A percentile compares a stretch with the other conserved stretches of the same genome.
Evolutionary conservation across 2,797 vertebrate genomes (phyloP).

Genomic region (Megalops cyprinoides): DNA sequence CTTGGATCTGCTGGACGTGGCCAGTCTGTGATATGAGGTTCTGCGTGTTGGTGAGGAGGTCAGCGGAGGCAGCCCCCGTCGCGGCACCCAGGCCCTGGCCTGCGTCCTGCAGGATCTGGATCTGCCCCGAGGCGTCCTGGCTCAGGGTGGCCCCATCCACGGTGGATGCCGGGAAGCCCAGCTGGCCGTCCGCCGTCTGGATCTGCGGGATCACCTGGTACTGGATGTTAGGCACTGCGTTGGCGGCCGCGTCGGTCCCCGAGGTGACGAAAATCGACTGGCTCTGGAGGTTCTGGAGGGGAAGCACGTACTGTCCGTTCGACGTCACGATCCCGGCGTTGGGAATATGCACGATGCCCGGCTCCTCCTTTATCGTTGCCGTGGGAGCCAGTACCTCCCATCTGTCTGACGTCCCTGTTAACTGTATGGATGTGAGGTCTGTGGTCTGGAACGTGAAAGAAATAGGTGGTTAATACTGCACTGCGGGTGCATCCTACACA

Average conservation of each 20-base stretch:
- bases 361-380: constrained; percentile 88
- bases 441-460: constrained; percentile 78
- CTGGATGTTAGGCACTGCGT: constrained; percentile 95
- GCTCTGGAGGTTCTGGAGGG: constrained; percentile 95
- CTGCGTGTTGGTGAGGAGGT: constrained; percentile 84
- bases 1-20: constrained; percentile 92
- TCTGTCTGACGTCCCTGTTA: constrained; percentile 87
- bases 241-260: constrained; percentile 88
- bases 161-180: constrained; percentile 89
- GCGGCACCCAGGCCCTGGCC: constrained; percentile 89
- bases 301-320: constrained; percentile 98
- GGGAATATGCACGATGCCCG: constrained; percentile 94
- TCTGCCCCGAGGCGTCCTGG: constrained; percentile 91
- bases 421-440: constrained; percentile 85
- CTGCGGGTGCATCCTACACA: not conserved
- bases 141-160: constrained; percentile 87
- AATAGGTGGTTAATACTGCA: constrained; percentile 32
- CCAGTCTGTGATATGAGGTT: constrained; percentile 95
- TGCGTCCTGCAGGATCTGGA: constrained; percentile 94
- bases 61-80: constrained; percentile 81
- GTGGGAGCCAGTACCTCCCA: constrained; percentile 92
- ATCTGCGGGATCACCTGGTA: constrained; percentile 99
- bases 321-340: constrained; percentile 90
- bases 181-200: constrained; percentile 93
- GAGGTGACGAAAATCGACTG: constrained; percentile 96